phyloP scores from a whole-genome alignment of 2,888 invertebrate genomes.

The Hypercompe scribonia region DNA sequence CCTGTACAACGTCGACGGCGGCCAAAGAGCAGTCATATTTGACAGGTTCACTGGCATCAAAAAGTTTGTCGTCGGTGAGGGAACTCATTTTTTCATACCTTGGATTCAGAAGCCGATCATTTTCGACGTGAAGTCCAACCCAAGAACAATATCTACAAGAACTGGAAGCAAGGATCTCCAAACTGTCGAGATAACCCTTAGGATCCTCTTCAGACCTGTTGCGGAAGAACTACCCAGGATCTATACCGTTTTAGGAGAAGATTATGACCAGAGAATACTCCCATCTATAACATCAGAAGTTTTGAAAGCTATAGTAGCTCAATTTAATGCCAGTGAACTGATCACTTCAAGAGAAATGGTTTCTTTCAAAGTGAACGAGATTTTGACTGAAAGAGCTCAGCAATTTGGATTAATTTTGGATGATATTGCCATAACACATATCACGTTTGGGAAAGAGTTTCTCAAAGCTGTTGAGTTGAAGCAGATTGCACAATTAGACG shows the following conservation, averaged over 20 bases:
- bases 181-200: conserved; percentile 97
- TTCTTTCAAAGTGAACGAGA: conserved; percentile 41
- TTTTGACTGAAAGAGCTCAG: conserved; percentile 39
- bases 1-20: conserved; percentile 67
- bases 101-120: conserved; percentile 98
- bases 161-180: conserved; percentile 98
- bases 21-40: conserved; percentile 98
- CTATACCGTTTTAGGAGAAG: conserved; percentile 95
- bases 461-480: conserved; percentile 98
- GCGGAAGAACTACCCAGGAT: conserved; percentile 95
- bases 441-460: conserved; percentile 89
- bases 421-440: conserved; percentile 43
- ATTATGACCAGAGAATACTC: conserved; percentile 97
- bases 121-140: conserved; percentile 96
- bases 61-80: conserved; percentile 94
- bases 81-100: conserved; percentile 98
- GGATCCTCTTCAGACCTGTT: conserved; percentile 96
- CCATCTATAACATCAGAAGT: conserved; percentile 99
- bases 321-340: conserved; percentile 98
- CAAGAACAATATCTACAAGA: conserved; percentile 95
- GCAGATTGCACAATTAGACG: conserved; percentile 98
- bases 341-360: conserved; percentile 96
- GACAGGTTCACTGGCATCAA: conserved; percentile 97
- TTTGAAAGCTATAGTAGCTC: conserved; percentile 97
- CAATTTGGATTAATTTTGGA: conserved; percentile 47